phyloP scores from a whole-genome alignment of 2,113 vertebrate genomes.

The Apteryx mantelli region DNA sequence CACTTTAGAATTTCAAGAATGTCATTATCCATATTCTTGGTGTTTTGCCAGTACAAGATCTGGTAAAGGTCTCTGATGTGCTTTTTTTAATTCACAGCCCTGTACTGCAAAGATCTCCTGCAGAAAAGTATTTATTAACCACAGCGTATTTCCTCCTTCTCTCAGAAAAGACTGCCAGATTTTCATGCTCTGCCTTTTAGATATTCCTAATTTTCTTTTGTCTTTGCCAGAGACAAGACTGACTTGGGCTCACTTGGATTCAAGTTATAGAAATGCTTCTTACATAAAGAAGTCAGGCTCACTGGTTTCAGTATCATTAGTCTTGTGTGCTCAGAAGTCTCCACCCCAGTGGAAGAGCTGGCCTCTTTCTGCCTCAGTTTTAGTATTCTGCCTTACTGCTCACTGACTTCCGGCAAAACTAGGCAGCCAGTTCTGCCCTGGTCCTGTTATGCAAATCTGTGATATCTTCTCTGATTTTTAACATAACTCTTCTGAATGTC shows the following conservation, averaged over 20 bases:
- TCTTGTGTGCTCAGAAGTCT: neutral
- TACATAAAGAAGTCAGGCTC: neutral
- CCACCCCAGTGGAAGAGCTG: neutral
- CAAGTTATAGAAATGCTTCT: neutral
- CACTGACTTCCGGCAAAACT: neutral
- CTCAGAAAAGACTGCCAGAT: neutral
- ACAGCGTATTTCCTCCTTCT: neutral
- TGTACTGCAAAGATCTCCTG: slow-evolving; percentile 18
- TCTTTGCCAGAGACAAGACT: neutral
- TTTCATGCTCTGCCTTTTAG: neutral
- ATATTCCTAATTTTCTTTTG: neutral
- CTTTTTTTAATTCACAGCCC: slow-evolving; percentile 21
- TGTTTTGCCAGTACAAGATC: slow-evolving; percentile 30
- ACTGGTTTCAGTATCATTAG: fast-evolving
- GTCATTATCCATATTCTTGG: slow-evolving; percentile 27
- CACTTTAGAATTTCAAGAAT: slow-evolving; percentile 50
- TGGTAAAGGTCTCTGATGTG: slow-evolving; percentile 25
- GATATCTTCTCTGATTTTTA: neutral
- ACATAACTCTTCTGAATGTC: neutral
- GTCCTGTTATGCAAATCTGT: fast-evolving
- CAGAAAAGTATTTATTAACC: slow-evolving; percentile 40
- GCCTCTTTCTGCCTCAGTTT: neutral
- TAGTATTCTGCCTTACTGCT: neutral
- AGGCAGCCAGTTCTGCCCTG: neutral
- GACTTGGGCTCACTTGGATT: neutral